Evolutionary conservation across 2,888 invertebrate genomes (phyloP), one percentile per base, ranked within the genome.

Genomic region (Lasioglossum figueresi): DNA sequence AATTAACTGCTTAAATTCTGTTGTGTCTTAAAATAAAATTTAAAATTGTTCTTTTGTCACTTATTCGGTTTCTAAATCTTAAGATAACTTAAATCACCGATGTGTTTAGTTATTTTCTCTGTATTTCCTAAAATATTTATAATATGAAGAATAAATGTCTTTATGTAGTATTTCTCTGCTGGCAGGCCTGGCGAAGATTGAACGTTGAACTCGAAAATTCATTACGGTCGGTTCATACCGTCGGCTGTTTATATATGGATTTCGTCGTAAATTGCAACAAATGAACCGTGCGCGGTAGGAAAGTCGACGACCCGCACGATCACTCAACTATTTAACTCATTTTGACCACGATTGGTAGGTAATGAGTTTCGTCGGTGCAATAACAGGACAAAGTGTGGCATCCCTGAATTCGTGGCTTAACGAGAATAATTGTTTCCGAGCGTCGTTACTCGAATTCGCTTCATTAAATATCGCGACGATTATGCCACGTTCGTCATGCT

Each of bases 331-430:
- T 82, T 83, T 82, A 77, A 83, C 76, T 82, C 66, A 40, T 82
- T 82, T 77, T 82, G 56, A 48, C 72, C 73, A 68, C 77, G 83
- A 77, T 83, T 82, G 83, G 66, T 83, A 66, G 83, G 66, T 83
- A 83, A 83, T 82, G 83, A 83, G 82, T 83, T 83, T 77, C 76
- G 31, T 43, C 19, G 72, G 34, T 1, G 76, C 40, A n/a, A 37
- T 77, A 73, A 70, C 76, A 82, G 66, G 72, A 73, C 83, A 83
- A 16, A 73, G 73, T 73, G 76, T 73, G 76, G 43, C 74, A 45
- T 45, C 73, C 48, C 73, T 56, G 72, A 77, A 83, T 81, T 83
- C 76, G 72, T 45, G 66, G 83, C 72, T 72, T 72, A 66, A 70
- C 74, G 45, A 27, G 23, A 59, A 74, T 80, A 75, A 83, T 83